Evolutionary conservation across 2,888 invertebrate species (phyloP).

Genomic region (Netelia fuscicornis): DNA sequence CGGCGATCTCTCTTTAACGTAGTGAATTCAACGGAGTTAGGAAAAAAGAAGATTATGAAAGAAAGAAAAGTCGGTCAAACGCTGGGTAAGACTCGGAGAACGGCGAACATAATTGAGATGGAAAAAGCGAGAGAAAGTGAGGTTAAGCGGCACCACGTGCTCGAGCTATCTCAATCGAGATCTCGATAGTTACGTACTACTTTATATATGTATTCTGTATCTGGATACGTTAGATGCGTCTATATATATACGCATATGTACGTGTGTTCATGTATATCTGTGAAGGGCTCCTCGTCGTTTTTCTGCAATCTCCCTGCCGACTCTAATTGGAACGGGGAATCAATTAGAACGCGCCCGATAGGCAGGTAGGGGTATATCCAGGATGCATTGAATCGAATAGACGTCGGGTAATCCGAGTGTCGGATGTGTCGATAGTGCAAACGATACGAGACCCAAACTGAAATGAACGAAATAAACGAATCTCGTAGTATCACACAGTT

Average conservation of each 20-base stretch:
- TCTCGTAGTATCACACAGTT: neutral
- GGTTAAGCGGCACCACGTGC: conserved; percentile 12
- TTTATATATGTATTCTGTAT: neutral
- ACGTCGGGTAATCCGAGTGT: conserved; percentile 35
- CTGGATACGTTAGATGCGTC: neutral
- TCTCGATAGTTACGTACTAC: conserved; percentile 6
- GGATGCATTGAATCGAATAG: conserved; percentile 41
- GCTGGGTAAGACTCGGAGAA: neutral
- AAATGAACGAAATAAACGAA: conserved; percentile 15
- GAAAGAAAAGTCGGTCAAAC: neutral
- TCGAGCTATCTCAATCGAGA: conserved; percentile 38
- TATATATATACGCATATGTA: neutral
- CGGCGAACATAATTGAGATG: conserved; percentile 10
- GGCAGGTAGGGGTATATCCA: conserved; percentile 32
- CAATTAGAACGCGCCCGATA: conserved; percentile 48
- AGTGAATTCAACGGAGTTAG: neutral
- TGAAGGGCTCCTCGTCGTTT: conserved; percentile 30
- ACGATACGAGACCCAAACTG: conserved; percentile 4
- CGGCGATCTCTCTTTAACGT: neutral
- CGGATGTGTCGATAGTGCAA: conserved; percentile 45
- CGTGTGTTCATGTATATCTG: neutral
- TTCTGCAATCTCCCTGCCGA: conserved; percentile 47
- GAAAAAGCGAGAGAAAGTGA: conserved; percentile 18
- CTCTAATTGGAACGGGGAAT: conserved; percentile 60
- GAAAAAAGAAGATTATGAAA: neutral